phyloP scores from a whole-genome alignment of 2,797 vertebrate species.

The Pipistrellus kuhlii region DNA sequence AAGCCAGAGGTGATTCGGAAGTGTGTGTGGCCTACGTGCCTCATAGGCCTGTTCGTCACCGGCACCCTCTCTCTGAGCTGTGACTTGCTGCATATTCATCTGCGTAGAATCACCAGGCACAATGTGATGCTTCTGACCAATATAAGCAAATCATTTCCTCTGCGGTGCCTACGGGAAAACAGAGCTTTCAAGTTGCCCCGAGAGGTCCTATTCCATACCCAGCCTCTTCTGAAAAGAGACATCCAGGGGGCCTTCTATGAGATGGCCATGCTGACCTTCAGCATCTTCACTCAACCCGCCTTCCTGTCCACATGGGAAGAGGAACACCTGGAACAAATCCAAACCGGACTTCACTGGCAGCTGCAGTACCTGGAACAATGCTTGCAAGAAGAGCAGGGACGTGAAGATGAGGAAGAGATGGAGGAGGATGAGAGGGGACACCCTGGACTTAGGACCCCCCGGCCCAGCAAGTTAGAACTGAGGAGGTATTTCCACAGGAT shows the following conservation, averaged over 20 bases:
- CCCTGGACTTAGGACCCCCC: not conserved
- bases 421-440: not conserved
- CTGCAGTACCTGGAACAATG: slow-evolving; percentile 71
- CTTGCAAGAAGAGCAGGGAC: slow-evolving; percentile 62
- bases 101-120: slow-evolving; percentile 54
- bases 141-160: slow-evolving; percentile 66
- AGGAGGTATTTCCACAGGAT: slow-evolving; percentile 85
- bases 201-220: slow-evolving; percentile 45
- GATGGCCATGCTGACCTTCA: slow-evolving; percentile 74
- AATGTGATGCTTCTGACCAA: slow-evolving; percentile 65
- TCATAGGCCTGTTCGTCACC: slow-evolving; percentile 58
- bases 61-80: slow-evolving; percentile 58
- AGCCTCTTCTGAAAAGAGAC: not conserved
- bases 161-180: slow-evolving; percentile 70
- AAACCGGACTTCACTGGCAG: slow-evolving; percentile 75
- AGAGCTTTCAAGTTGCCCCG: slow-evolving; percentile 78
- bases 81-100: slow-evolving; percentile 61
- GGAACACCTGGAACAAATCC: slow-evolving; percentile 66
- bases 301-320: slow-evolving; percentile 43
- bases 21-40: slow-evolving; percentile 29
- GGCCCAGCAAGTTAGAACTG: slow-evolving; percentile 40
- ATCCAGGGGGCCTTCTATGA: slow-evolving; percentile 62
- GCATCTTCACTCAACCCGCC: slow-evolving; percentile 74
- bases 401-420: not conserved
- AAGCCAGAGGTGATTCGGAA: slow-evolving; percentile 55